Base-by-base conservation (phyloP, 2,113 vertebrate genomes). In the Prietella phreatophila region DNA sequence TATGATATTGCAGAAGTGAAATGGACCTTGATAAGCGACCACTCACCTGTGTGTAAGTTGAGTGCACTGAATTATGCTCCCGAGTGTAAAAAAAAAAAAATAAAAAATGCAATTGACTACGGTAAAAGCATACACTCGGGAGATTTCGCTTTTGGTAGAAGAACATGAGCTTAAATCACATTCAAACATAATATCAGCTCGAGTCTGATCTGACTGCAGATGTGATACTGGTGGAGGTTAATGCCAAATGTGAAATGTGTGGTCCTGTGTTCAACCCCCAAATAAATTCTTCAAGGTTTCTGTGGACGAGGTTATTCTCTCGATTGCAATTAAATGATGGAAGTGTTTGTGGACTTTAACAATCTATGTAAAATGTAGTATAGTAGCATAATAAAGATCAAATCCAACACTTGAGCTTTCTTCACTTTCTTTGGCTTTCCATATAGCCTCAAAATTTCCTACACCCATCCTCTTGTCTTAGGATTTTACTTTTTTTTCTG, bases 291-390 rank as follows among this genome's bases (percentile, higher is more conserved):
- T 83, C n/a, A 87, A 88, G 42, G 82, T 81, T 71, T 95, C 58
- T 4, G 36, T 55, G 84, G 47, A 83, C 83, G 87, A 87, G 85
- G 85, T 91, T 88, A 63, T 25, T 58, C 61, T 88, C 88, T 86
- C 55, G 84, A 87, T 87, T 86, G 86, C 86, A 87, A 85, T 27
- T n/a, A 22, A 88, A 65, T 80, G 81, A 92, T 94, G 93, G 95
- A 92, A 95, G 91, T 96, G 97, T 97, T 89, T 96, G 96, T 98
- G 96, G 94, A 93, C 95, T 95, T 94, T 96, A 96, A 63, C 83
- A 95, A 94, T 97, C 95, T 95, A 94, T 98, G 97, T 99, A 96
- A 97, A 95, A 95, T 96, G 97, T 98, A 97, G 97, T 96, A 84
- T 79, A 92, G 86, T 97, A 97, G 96, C 91, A 96, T 96, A 98